These are phyloP conservation scores for Nicator chloris DNA, from an alignment of 2,113 vertebrate genomes.

Conservation along the genomic window DNA sequence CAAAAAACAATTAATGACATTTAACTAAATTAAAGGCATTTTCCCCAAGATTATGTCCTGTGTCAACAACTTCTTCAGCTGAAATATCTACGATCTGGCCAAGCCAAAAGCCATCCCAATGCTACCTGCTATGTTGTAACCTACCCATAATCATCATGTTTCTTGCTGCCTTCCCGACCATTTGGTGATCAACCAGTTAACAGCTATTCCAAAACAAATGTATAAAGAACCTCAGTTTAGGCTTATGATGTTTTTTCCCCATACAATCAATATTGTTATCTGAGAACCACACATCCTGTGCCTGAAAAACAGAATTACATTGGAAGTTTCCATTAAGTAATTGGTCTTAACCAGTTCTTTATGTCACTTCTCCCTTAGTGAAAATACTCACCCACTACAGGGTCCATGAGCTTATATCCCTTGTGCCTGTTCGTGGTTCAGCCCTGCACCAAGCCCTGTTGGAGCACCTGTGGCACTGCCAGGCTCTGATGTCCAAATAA, in stretches of 20 bases:
- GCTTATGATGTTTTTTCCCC: not conserved
- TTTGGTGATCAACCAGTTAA: not conserved
- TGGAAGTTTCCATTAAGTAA: not conserved
- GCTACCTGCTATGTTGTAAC: not conserved
- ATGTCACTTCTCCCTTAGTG: not conserved
- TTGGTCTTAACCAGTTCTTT: not conserved
- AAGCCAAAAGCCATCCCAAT: not conserved
- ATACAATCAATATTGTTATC: not conserved
- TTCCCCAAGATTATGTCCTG: not conserved
- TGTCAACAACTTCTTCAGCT: not conserved
- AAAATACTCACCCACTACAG: not conserved
- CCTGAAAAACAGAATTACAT: not conserved
- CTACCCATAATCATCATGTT: not conserved
- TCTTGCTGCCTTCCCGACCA: not conserved
- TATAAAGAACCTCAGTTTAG: not conserved
- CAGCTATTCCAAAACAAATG: not conserved
- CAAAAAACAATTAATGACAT: not conserved
- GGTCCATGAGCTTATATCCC: not conserved
- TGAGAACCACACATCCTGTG: not conserved
- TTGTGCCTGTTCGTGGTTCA: not conserved
- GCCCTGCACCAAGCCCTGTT: not conserved
- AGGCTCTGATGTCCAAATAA: not conserved
- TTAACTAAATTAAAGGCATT: not conserved
- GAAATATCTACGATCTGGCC: not conserved
- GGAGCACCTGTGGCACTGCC: accelerated